Percentiles rank a stretch among this genome's conserved stretches.
Evolutionary conservation across 2,797 vertebrate genomes (phyloP).

Genomic region (Myripristis murdjan): DNA sequence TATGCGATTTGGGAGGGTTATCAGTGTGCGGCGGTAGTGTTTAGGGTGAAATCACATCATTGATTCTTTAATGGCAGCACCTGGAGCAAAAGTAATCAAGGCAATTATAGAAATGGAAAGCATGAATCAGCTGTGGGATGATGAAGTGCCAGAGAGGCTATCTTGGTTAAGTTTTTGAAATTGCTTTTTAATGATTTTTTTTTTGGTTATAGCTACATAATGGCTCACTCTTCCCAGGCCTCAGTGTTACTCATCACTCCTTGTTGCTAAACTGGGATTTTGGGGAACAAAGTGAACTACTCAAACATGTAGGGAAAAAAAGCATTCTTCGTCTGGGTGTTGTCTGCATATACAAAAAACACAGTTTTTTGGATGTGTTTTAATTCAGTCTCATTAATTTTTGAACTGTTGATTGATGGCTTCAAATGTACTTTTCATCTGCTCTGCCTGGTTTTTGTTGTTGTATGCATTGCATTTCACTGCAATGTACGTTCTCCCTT

Average conservation of each 20-base stretch:
- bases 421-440: conserved; percentile 12
- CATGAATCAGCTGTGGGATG: background rate
- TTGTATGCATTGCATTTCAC: background rate
- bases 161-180: background rate
- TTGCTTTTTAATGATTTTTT: background rate
- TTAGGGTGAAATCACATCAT: conserved; percentile 68
- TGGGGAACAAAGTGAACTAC: background rate
- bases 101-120: background rate
- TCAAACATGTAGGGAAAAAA: background rate
- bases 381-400: background rate
- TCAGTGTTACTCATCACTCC: background rate
- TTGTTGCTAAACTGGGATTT: background rate
- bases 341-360: background rate
- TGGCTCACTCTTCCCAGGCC: background rate
- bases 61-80: conserved; percentile 54
- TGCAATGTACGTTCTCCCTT: background rate
- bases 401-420: background rate
- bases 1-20: conserved; percentile 78
- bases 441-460: conserved; percentile 4
- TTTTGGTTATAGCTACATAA: background rate
- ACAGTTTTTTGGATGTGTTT: background rate
- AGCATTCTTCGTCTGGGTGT: background rate
- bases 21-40: conserved; percentile 80
- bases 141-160: background rate
- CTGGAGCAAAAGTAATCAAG: conserved; percentile 17